Evolutionary conservation across 2,888 invertebrate genomes (phyloP).

Genomic region (Phanerotoma sp.): DNA sequence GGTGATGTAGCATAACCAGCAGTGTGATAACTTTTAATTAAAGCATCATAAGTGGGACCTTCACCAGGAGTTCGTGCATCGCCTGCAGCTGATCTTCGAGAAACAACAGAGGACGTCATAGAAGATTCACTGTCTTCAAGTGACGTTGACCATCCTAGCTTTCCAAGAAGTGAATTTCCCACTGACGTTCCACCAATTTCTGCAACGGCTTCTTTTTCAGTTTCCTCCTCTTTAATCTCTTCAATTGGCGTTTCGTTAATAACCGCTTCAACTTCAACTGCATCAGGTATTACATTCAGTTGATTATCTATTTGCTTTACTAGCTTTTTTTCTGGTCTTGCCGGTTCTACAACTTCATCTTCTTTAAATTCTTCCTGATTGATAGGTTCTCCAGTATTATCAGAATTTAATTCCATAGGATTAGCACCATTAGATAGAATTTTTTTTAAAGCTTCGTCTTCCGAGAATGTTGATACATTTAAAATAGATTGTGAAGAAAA

Average conservation of each 20-base stretch:
- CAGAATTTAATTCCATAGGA: background rate
- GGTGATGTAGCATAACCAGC: constrained; percentile 58
- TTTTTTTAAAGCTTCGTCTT: constrained; percentile 73
- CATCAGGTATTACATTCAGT: background rate
- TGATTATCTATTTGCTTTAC: background rate
- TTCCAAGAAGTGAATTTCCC: constrained; percentile 68
- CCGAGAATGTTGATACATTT: constrained; percentile 58
- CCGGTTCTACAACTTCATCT: constrained; percentile 12
- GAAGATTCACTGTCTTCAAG: constrained; percentile 61
- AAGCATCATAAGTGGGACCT: constrained; percentile 63
- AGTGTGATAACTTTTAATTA: constrained; percentile 64
- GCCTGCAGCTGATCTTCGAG: constrained; percentile 60
- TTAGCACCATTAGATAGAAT: constrained; percentile 57
- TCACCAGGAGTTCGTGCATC: constrained; percentile 50
- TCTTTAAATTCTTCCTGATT: constrained; percentile 3
- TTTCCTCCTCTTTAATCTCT: constrained; percentile 25
- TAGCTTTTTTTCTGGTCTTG: constrained; percentile 12
- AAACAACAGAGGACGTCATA: constrained; percentile 61
- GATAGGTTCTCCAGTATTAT: constrained; percentile 16
- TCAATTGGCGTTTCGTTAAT: background rate
- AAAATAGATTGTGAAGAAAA: constrained; percentile 49
- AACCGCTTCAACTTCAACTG: background rate
- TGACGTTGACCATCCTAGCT: constrained; percentile 68
- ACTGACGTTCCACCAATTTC: constrained; percentile 48
- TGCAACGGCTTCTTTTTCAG: constrained; percentile 27